Percentiles rank a stretch among this genome's conserved stretches.
Conservation (phyloP, 1,140 invertebrate species). For the Ostrea denselamellosa region DNA sequence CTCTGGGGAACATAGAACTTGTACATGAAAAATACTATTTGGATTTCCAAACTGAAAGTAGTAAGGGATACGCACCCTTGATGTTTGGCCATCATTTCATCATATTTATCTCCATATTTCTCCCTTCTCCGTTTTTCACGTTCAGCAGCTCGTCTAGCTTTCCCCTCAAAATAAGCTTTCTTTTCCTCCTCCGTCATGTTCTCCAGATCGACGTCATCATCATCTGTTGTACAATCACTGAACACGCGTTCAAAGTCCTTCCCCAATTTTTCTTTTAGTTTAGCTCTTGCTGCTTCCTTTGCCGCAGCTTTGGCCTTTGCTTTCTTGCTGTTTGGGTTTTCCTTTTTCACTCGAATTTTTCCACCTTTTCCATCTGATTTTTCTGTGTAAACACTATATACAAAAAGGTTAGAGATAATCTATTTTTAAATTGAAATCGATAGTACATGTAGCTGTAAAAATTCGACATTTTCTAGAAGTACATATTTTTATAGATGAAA, state of each 20-base stretch:
- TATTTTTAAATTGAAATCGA: neutral
- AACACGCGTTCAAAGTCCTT: slow-evolving; percentile 59
- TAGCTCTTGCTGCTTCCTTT: slow-evolving; percentile 60
- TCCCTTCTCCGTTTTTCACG: slow-evolving; percentile 73
- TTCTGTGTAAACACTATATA: slow-evolving; percentile 68
- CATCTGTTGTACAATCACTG: slow-evolving; percentile 73
- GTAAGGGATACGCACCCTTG: slow-evolving; percentile 69
- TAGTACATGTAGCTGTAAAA: neutral
- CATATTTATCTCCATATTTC: slow-evolving; percentile 78
- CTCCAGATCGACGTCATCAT: slow-evolving; percentile 75
- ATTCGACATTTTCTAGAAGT: neutral
- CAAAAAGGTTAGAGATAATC: neutral
- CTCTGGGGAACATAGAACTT: no score
- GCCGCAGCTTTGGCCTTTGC: slow-evolving; percentile 59
- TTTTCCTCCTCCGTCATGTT: slow-evolving; percentile 78
- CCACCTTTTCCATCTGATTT: slow-evolving; percentile 74
- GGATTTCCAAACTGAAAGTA: neutral
- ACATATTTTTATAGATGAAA: neutral
- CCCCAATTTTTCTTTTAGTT: slow-evolving; percentile 52
- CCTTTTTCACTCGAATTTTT: slow-evolving; percentile 71
- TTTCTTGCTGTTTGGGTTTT: slow-evolving; percentile 64
- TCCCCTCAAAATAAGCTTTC: slow-evolving; percentile 71
- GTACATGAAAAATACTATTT: no score
- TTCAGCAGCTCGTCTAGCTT: slow-evolving; percentile 69
- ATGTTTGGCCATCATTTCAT: slow-evolving; percentile 75